Base-by-base conservation (phyloP, 2,888 invertebrate genomes). In the Eupithecia tripunctaria region DNA sequence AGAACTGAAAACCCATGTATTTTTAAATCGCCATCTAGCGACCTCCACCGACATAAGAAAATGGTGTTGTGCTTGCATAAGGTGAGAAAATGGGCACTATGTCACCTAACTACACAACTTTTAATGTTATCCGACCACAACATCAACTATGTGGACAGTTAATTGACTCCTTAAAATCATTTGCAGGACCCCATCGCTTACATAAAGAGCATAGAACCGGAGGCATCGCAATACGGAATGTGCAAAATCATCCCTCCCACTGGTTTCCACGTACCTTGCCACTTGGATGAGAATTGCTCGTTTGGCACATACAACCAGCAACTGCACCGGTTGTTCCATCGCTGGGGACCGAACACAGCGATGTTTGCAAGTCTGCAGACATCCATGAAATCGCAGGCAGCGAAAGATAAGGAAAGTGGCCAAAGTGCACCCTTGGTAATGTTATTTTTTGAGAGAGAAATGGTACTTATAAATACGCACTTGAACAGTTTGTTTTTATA, bases 301-400 rank as follows among this genome's bases (percentile, higher is more conserved):
- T 99, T 99, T 84, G 97, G 97, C 0, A 97, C 97, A 0, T 97
- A 97, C 78, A 98, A 98, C 89, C 99, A 99, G 85, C 98, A 98
- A 82, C 96, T 99, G 1, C 97, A 98, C 82, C 97, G 98, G 78
- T 96, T 99, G 96, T 95, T 97, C 81, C 96, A 96, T 81, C 96
- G 98, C 43, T 99, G 98, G 98, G 98, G 99, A 0, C 97, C 97
- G 0, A 98, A 97, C 81, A 96, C 97, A 0, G 96, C 97, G 79
- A 97, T 98, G 88, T 94, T 98, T 86, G 96, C 97, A 87, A 97
- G 98, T 10, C 98, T 99, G 1, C 67, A 97, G 96, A 81, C 97
- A 80, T 97, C 97, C 88, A 91, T 67, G 6, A 21, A 69, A 0
- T 69, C 21, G 47, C 51, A 67, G 5, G 56, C 62, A 29, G 38